A percentile compares a stretch with the other conserved stretches of the same genome.
Conservation (phyloP, 2,888 invertebrate species). For the Habrosyne pyritoides region DNA sequence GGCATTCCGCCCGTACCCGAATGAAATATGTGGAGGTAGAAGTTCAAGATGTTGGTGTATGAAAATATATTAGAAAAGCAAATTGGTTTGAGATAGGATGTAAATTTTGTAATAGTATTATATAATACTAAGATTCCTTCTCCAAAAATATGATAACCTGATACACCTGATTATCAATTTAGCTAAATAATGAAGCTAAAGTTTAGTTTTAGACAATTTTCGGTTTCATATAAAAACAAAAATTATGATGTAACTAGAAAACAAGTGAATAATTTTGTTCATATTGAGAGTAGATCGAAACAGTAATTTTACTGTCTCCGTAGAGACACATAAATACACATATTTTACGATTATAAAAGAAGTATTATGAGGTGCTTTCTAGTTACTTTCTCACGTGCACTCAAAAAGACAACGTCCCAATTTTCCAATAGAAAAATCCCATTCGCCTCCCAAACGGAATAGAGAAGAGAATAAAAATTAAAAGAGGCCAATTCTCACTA, state of each 20-base stretch:
- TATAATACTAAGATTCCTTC: not conserved
- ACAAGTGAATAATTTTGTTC: no score
- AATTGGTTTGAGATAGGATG: not conserved
- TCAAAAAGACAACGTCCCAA: not conserved
- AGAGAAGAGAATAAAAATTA: conserved; percentile 47
- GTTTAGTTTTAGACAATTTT: no score
- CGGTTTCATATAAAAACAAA: no score
- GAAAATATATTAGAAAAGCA: not conserved
- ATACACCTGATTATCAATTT: no score
- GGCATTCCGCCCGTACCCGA: conserved; percentile 16
- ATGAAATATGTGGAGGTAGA: not conserved
- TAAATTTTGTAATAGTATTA: not conserved
- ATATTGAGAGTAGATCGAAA: no score
- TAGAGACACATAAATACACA: no score
- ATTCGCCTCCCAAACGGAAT: conserved; percentile 16
- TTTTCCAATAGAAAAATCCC: not conserved
- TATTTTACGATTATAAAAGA: no score
- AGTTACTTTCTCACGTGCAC: not conserved
- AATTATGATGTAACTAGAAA: no score
- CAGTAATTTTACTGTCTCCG: no score
- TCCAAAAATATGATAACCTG: no score
- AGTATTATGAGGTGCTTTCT: no score
- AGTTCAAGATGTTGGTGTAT: not conserved
- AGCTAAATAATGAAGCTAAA: no score
- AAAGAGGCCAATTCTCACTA: conserved; percentile 50